Evolutionary conservation across 1,140 invertebrate species (phyloP), one percentile per base, ranked within the genome.

Genomic region (Diplogasteroides magnus): DNA sequence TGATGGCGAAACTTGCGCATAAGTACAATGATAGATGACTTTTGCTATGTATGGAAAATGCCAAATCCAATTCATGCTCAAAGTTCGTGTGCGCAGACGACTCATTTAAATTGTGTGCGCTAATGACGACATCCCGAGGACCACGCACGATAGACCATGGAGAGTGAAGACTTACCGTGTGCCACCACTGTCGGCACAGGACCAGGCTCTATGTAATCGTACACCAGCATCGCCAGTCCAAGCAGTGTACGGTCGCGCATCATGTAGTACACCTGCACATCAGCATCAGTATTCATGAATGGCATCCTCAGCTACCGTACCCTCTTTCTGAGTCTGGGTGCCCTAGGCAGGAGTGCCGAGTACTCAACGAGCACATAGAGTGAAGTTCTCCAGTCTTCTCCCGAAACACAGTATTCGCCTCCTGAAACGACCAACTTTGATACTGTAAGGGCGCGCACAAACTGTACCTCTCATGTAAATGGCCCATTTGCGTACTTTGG

Each of bases 171-270:
- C 37, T 11, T 48, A 48, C 63, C 58, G 64, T 63, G 55, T 25
- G 56, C 58, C 3, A 71, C 31, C 23, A 56, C 57, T 11, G 48
- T 56, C 6, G 70, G 70, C 1, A 31, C 37, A 14, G 66, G 64
- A 25, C 70, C 70, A 11, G 70, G 59, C 26, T 28, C 48, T 0
- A 65, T 72, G 70, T 68, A 72, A 27, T 72, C 70, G 48, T 72
- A 72, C 11, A 72, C 29, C 26, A 72, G 66, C n/a, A 72, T 32
- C 2, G 62, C 66, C 23, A 67, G 66, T 26, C 70, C 66, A 19
- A 48, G 37, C 37, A 48, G 37, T 11, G 58, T 48, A 28, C 66
- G 61, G 27, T 63, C 58, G 3, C 70, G 64, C 15, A 32, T 37
- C 19, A 58, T 58, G 55, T 65, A 71, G 27, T 64, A 67, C 1